These are phyloP conservation scores for Strix uralensis DNA, from an alignment of 2,113 vertebrate genomes.

Conservation along the genomic window DNA sequence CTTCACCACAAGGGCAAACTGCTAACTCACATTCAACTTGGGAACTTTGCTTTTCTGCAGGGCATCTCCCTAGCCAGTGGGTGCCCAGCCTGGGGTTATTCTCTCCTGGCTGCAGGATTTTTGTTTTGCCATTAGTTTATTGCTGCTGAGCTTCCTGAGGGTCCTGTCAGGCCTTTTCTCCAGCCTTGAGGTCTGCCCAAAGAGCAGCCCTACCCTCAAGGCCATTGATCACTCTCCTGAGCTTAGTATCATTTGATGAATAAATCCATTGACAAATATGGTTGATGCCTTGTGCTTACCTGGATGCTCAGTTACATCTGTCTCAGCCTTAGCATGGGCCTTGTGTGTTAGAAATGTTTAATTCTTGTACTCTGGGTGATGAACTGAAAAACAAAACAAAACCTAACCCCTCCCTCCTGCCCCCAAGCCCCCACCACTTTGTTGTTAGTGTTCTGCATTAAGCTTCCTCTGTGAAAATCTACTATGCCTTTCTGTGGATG, in stretches of 20 bases:
- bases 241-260: background rate
- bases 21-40: fast-evolving
- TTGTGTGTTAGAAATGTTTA: background rate
- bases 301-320: background rate
- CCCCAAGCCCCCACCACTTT: fast-evolving
- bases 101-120: background rate
- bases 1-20: background rate
- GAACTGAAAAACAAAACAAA: background rate
- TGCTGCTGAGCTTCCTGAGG: background rate
- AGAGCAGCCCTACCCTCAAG: background rate
- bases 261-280: background rate
- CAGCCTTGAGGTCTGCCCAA: background rate
- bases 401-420: too few relatives aligned
- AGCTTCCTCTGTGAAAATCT: background rate
- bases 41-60: background rate
- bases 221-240: background rate
- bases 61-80: fast-evolving
- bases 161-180: background rate
- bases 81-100: background rate
- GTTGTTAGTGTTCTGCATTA: background rate
- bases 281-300: background rate
- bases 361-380: background rate
- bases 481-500: background rate
- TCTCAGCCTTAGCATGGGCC: background rate
- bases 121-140: background rate